Evolutionary conservation across 2,797 vertebrate species (phyloP), one percentile per base, ranked within the genome.

Genomic region (Ctenosaura bakeri): DNA sequence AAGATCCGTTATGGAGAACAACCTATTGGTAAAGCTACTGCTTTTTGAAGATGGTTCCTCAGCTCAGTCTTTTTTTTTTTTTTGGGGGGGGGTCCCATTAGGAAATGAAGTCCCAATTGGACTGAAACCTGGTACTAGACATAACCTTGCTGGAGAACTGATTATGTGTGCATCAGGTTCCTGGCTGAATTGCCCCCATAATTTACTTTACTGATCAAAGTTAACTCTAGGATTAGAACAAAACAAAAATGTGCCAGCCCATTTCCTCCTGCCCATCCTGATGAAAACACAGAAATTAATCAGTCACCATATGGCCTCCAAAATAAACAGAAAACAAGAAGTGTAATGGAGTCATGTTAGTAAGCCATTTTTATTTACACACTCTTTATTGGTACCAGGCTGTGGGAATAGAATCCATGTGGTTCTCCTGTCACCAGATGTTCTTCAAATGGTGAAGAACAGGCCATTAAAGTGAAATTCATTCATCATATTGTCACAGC

Each of bases 141-240:
- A 83, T 64, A 83, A 83, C 84, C 66, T 74, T 73, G 42, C 42
- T 85, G 66, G 32, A 20, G 13, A 32, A 79, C 46, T 50, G 82
- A 26, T 89, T 92, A 32, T 89, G 92, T 85, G 93, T 85, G 86
- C 29, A 92, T 92, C 59, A 95, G 93, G 79, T 94, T 90, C 91
- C 69, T 91, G 38, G 85, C 69, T 6, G 0, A 89, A 91, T 94
- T 95, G 95, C 92, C 94, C 76, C 93, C 95, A 94, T 95, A 95
- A 95, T 95, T 94, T 88, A 91, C 87, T 95, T 59, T 59, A 52
- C 93, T 91, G 95, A 93, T 85, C 84, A 96, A 96, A 94, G 87
- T 93, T 89, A 92, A 71, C 77, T 92, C 66, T 50, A 81, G 64
- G 86, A 95, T 79, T 42, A 52, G 59, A 79, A 50, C 35, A 42